These are phyloP conservation scores for Drosophila dunni DNA, from an alignment of 1,140 invertebrate species.

Conservation along the genomic window DNA sequence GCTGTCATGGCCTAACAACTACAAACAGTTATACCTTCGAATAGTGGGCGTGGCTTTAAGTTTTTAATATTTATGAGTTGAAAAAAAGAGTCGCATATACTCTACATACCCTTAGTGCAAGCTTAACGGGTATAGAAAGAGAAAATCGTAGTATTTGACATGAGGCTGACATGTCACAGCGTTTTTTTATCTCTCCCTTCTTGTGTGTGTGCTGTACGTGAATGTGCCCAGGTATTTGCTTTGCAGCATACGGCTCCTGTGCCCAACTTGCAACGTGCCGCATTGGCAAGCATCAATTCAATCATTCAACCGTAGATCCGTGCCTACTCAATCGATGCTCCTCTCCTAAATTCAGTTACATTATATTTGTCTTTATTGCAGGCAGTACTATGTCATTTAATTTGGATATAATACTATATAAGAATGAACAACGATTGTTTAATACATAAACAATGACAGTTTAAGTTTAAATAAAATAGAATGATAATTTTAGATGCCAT, in stretches of 20 bases:
- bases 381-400: too few species aligned
- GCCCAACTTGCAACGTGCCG: slow-evolving; percentile 18
- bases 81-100: too few species aligned
- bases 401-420: too few species aligned
- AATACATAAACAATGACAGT: too few species aligned
- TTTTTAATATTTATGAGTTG: too few species aligned
- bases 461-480: too few species aligned
- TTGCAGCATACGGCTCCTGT: not conserved
- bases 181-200: not conserved
- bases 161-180: slow-evolving; percentile 59
- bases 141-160: slow-evolving; percentile 75
- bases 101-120: too few species aligned
- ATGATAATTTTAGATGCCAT: too few species aligned
- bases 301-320: slow-evolving; percentile 20
- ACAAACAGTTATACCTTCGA: too few species aligned
- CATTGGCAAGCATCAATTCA: slow-evolving; percentile 21
- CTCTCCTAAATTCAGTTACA: not conserved
- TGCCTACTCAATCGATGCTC: slow-evolving; percentile 19
- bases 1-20: too few species aligned
- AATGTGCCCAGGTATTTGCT: slow-evolving; percentile 11
- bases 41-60: too few species aligned
- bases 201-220: not conserved
- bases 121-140: not conserved
- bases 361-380: not conserved
- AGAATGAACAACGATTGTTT: too few species aligned